phyloP scores from a whole-genome alignment of 2,113 vertebrate genomes.

The Lampris incognitus region DNA sequence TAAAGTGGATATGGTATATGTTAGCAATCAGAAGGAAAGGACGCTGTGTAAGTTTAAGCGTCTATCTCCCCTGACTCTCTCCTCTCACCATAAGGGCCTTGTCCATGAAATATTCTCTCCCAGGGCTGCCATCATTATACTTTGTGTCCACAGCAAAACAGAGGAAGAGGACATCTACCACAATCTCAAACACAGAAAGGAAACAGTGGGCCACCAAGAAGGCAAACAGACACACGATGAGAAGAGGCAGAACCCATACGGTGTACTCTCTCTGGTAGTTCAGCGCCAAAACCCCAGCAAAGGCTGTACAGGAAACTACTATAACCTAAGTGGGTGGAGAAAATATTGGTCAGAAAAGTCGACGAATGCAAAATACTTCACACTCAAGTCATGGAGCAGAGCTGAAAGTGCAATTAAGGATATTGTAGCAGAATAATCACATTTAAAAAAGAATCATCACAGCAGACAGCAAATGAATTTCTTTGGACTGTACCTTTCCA shows the following conservation, averaged over 20 bases:
- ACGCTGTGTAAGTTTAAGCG: not conserved
- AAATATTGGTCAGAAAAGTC: not conserved
- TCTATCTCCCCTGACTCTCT: not conserved
- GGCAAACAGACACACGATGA: constrained; percentile 96
- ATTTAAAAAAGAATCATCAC: not conserved
- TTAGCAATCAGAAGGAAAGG: no score
- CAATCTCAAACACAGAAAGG: constrained; percentile 97
- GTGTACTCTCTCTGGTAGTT: constrained; percentile 98
- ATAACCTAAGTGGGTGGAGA: constrained; percentile 83
- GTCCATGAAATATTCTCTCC: constrained; percentile 97
- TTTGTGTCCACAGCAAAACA: constrained; percentile 98
- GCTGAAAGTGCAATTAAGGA: not conserved
- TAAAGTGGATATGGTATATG: no score
- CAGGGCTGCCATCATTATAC: constrained; percentile 95
- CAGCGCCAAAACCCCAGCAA: constrained; percentile 91
- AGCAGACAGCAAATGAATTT: not conserved
- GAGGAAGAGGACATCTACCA: constrained; percentile 98
- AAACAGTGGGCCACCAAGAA: constrained; percentile 99
- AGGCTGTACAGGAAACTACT: constrained; percentile 92
- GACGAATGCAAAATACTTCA: not conserved
- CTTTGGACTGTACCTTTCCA: constrained; percentile 88
- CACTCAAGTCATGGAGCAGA: not conserved
- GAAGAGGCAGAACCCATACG: constrained; percentile 94
- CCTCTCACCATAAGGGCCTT: constrained; percentile 94
- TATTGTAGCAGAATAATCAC: not conserved